Evolutionary conservation across 2,888 invertebrate genomes (phyloP), one percentile per base, ranked within the genome.

Genomic region (Ashinkailepas kermadecensis): DNA sequence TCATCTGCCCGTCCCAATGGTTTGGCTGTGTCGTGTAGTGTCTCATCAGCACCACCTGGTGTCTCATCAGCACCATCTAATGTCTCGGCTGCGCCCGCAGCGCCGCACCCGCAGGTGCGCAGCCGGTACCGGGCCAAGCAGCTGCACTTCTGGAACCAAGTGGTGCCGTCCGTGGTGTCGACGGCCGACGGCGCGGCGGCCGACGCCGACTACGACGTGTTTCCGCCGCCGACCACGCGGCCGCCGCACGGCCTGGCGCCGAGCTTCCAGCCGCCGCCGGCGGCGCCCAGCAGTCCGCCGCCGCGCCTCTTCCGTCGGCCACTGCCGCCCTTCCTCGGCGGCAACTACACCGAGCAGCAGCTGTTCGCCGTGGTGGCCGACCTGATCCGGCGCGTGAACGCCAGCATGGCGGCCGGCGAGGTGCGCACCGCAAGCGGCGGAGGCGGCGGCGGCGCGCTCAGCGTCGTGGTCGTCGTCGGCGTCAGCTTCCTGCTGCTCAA

Each of bases 401-500:
- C 9, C 65, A 65, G 65, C 23, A 23, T 23, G 65, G 23, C 23
- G 23, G 56, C 12, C 9, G 39, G 23, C 39, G 70, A 1, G 15
- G 39, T 15, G 15, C 21, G 8, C 74, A 12, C 21, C 9, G 54
- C 56, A 7, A 21, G 54, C 54, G 70, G 54, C 15, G 54, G 70
- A 18, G 54, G 25, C 56, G 56, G 15, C 56, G 21, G 56, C 21
- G 74, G 74, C 56, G 56, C 54, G 54, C 74, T 88, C 67, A 88
- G 88, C 21, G 86, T 89, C 84, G 87, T 89, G 80, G 87, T 89
- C 67, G 87, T 89, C 78, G 87, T 89, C 57, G 93, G 92, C 56
- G 89, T 92, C 80, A 87, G 93, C 78, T 94, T 95, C 86, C 88
- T 95, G 12, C 88, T 92, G 54, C 89, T 93, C 12, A 95, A 95